Evolutionary conservation across 2,113 vertebrate species (phyloP), one percentile per base, ranked within the genome.

Genomic region (Atherinomorus stipes): DNA sequence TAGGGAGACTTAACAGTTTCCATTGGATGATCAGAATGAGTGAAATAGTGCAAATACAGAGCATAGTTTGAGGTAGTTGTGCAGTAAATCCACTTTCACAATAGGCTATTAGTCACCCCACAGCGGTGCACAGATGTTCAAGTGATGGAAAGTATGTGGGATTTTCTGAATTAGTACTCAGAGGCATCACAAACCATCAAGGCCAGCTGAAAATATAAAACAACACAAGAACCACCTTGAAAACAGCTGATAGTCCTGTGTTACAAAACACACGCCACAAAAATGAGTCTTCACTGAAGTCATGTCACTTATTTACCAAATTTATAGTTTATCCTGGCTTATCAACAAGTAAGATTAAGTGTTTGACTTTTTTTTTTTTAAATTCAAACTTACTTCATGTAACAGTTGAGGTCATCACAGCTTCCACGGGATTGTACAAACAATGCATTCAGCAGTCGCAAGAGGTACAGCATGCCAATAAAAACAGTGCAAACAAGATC

Each of bases 11-110:
- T 68, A 38, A 72, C 52, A 40, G 16, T 68, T 74, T 69, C 47
- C 23, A 61, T 64, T 51, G 2, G 42, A 69, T 23, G 10, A 51
- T 68, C 37, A 40, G 23, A 49, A 52, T 54, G 42, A 80, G 56
- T 21, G 51, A 78, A 85, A 87, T 74, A 91, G 90, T 92, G 91
- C 90, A 91, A 91, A 89, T 42, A 84, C 28, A 62, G 78, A 76
- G 85, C 84, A 78, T 78, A 85, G 63, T 21, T 28, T 60, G 80
- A 88, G 80, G 76, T 72, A 84, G 54, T 47, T 64, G 49, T 66
- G 11, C 9, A 60, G 40, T 47, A 19, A n/a, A 47, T 7, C 9
- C 4, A n/a, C 18, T 19, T 47, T 47, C 44, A 47, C 16, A n/a
- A 47, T 47, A n/a, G n/a, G n/a, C n/a, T n/a, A 8, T n/a, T 47